phyloP scores from a whole-genome alignment of 2,797 vertebrate genomes.

The Naso thynnoides region DNA sequence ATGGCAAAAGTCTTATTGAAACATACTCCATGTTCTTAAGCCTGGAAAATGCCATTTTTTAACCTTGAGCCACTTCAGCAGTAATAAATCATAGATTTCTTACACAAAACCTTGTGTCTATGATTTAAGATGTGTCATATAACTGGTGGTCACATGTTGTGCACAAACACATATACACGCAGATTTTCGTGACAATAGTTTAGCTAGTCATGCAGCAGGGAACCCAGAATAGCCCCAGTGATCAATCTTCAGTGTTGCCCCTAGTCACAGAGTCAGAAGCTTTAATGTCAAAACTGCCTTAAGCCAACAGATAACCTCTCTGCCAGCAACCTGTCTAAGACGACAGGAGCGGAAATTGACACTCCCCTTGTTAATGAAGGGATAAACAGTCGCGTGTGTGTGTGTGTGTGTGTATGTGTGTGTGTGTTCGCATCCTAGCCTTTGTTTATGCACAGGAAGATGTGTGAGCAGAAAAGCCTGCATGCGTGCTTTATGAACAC shows the following conservation, averaged over 20 bases:
- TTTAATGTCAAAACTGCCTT: conserved; percentile 58
- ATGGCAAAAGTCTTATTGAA: conserved; percentile 60
- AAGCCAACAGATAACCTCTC: conserved; percentile 70
- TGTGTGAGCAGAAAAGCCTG: conserved; percentile 37
- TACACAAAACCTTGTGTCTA: conserved; percentile 26
- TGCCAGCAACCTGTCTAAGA: conserved; percentile 38
- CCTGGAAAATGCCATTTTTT: conserved; percentile 36
- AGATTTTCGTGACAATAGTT: conserved; percentile 13
- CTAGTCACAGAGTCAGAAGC: conserved; percentile 46
- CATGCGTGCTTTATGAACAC: conserved; percentile 42
- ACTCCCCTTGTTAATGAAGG: conserved; percentile 73
- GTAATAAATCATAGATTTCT: conserved; percentile 64
- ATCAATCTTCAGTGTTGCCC: conserved; percentile 70
- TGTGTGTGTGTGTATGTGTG: neutral
- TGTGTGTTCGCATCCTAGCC: conserved; percentile 35
- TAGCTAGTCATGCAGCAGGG: conserved; percentile 38
- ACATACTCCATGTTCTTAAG: conserved; percentile 47
- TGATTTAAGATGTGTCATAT: conserved; percentile 58
- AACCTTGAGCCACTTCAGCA: conserved; percentile 33
- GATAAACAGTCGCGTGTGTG: conserved; percentile 21
- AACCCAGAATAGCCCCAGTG: conserved; percentile 45
- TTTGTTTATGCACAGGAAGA: conserved; percentile 36
- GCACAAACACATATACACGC: neutral
- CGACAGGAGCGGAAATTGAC: conserved; percentile 66
- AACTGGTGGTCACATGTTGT: conserved; percentile 17